Conservation (phyloP, 2,113 vertebrate species). For the Erythrolamprus reginae region DNA sequence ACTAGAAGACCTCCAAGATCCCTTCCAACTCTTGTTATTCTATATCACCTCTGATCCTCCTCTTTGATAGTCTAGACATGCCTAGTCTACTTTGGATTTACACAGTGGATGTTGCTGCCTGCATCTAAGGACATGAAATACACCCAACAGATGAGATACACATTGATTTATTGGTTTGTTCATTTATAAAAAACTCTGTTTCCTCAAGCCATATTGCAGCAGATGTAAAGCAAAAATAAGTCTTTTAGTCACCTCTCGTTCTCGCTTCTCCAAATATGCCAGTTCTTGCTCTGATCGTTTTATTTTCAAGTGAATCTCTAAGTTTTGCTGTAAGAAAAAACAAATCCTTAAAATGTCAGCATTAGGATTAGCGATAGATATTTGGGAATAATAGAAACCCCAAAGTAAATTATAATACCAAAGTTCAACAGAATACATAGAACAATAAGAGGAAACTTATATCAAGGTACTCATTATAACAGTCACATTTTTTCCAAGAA, state of each 20-base stretch:
- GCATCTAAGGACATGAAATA: neutral
- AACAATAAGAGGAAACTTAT: neutral
- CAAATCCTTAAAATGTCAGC: constrained; percentile 3
- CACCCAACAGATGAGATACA: neutral
- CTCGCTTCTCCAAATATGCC: constrained; percentile 90
- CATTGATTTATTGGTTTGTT: neutral
- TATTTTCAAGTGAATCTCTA: constrained; percentile 95
- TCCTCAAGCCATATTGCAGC: neutral
- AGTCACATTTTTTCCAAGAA: neutral
- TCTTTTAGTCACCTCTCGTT: constrained; percentile 71
- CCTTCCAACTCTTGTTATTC: too few relatives aligned
- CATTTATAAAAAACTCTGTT: neutral
- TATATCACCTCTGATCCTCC: too few relatives aligned
- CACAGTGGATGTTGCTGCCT: neutral
- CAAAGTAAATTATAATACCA: neutral
- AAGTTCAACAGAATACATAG: neutral
- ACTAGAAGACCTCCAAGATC: too few relatives aligned
- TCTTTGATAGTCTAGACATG: too few relatives aligned
- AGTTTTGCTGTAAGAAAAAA: constrained; percentile 84
- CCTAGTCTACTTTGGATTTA: neutral
- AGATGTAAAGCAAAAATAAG: neutral
- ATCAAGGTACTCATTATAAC: neutral
- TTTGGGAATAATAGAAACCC: neutral
- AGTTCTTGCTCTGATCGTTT: constrained; percentile 91
- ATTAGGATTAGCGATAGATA: neutral